Evolutionary conservation across 2,113 vertebrate genomes (phyloP).

Genomic region (Tragelaphus scriptus): DNA sequence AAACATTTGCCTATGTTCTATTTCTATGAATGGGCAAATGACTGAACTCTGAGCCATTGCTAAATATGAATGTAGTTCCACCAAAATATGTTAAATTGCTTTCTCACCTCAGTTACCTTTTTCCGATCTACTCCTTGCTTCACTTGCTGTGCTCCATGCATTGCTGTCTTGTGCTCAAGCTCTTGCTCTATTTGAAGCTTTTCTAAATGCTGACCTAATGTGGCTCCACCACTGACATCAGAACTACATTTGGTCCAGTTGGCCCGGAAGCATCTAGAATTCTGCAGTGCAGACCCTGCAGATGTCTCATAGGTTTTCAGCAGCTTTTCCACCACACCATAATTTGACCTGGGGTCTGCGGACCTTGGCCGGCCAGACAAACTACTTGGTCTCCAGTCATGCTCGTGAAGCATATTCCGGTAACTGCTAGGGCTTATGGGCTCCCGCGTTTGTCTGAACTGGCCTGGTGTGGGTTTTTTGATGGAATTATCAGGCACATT

Average conservation of each 20-base stretch:
- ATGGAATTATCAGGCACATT: slow-evolving; percentile 45
- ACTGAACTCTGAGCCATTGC: background rate
- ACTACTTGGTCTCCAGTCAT: slow-evolving; percentile 91
- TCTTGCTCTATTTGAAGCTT: slow-evolving; percentile 82
- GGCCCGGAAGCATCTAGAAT: slow-evolving; percentile 64
- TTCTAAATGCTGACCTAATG: slow-evolving; percentile 81
- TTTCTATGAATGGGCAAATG: background rate
- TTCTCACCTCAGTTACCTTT: slow-evolving; percentile 81
- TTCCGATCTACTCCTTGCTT: slow-evolving; percentile 74
- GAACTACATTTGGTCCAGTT: slow-evolving; percentile 71
- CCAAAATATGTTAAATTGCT: background rate
- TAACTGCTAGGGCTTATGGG: slow-evolving; percentile 68
- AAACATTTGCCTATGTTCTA: background rate
- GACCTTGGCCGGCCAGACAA: slow-evolving; percentile 92
- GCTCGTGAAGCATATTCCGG: slow-evolving; percentile 84
- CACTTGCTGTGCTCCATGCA: slow-evolving; percentile 65
- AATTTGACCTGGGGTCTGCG: slow-evolving; percentile 93
- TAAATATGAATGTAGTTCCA: background rate
- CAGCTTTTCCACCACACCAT: slow-evolving; percentile 93
- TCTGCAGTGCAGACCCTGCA: slow-evolving; percentile 69
- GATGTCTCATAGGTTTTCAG: slow-evolving; percentile 91
- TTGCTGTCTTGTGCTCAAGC: slow-evolving; percentile 73
- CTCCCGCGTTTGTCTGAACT: slow-evolving; percentile 68
- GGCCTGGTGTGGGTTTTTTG: slow-evolving; percentile 53
- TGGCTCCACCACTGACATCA: slow-evolving; percentile 73